Evolutionary conservation across 2,113 vertebrate genomes (phyloP).

Genomic region (Crocuta crocuta): DNA sequence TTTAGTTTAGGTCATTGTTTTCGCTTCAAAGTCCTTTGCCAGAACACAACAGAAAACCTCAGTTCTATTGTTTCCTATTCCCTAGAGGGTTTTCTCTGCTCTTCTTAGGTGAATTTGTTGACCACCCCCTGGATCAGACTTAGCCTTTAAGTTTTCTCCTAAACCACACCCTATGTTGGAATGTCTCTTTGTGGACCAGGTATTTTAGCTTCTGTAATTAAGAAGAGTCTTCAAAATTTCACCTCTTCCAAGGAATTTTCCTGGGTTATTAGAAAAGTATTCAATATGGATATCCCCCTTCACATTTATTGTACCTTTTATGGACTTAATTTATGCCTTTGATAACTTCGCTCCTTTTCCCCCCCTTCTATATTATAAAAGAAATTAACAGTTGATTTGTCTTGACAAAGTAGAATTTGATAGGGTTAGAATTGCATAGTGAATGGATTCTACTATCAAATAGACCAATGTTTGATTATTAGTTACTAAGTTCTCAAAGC

Average conservation of each 20-base stretch:
- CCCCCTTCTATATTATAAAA: not conserved
- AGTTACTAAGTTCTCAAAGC: not conserved
- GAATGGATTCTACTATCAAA: not conserved
- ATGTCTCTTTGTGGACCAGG: conserved; percentile 7
- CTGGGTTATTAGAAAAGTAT: not conserved
- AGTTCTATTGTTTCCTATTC: conserved; percentile 43
- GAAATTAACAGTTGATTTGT: conserved; percentile 28
- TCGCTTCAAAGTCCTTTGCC: conserved; percentile 62
- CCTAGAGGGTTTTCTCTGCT: conserved; percentile 19
- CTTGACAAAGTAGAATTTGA: not conserved
- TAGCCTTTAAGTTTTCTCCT: conserved; percentile 44
- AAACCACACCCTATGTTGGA: not conserved
- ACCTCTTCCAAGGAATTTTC: not conserved
- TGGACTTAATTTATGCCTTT: not conserved
- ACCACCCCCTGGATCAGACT: not conserved
- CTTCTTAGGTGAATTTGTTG: not conserved
- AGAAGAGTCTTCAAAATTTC: conserved; percentile 24
- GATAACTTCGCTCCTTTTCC: not conserved
- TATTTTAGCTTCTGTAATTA: not conserved
- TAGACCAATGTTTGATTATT: not conserved
- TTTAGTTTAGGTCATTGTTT: conserved; percentile 51
- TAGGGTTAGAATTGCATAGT: not conserved
- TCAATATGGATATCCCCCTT: not conserved
- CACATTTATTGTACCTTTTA: not conserved
- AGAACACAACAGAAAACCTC: not conserved